Percentiles rank a stretch among this genome's conserved stretches.
phyloP scores from a whole-genome alignment of 2,888 invertebrate genomes.

The Drosophila emarginata region DNA sequence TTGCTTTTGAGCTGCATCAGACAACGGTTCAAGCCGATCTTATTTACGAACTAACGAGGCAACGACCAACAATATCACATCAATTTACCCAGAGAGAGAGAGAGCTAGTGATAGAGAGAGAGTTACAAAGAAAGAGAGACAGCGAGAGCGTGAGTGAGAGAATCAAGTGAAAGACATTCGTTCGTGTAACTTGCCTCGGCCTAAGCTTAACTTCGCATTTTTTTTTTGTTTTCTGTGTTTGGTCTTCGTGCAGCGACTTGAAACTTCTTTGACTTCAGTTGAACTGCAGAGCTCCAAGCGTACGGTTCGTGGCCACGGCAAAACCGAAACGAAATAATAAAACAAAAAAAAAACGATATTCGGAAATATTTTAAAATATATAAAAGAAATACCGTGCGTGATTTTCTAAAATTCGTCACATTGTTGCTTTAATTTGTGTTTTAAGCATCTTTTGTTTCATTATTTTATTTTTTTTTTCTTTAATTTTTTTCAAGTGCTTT shows the following conservation, averaged over 20 bases:
- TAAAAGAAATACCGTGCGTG: slow-evolving; percentile 27
- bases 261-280: slow-evolving; percentile 50
- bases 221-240: too few relatives aligned
- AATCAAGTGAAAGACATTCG: slow-evolving; percentile 66
- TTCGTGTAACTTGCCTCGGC: neutral
- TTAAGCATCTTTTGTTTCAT: slow-evolving; percentile 22
- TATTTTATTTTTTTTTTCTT: slow-evolving; percentile 22
- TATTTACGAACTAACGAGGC: slow-evolving; percentile 7
- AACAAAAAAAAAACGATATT: neutral
- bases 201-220: neutral
- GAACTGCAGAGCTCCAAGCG: slow-evolving; percentile 57
- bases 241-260: slow-evolving; percentile 23
- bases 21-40: slow-evolving; percentile 52
- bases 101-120: slow-evolving; percentile 20
- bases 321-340: neutral
- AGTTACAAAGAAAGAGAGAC: slow-evolving; percentile 13
- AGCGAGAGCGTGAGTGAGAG: slow-evolving; percentile 28
- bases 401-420: neutral
- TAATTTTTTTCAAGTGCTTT: slow-evolving; percentile 9
- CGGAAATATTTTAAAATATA: neutral
- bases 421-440: neutral
- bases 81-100: neutral
- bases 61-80: slow-evolving; percentile 25
- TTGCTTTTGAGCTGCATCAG: slow-evolving; percentile 72
- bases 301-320: slow-evolving; percentile 46